A percentile compares a stretch with the other conserved stretches of the same genome.
These are phyloP conservation scores for Pungitius pungitius DNA, from an alignment of 2,113 vertebrate genomes.

Conservation along the genomic window DNA sequence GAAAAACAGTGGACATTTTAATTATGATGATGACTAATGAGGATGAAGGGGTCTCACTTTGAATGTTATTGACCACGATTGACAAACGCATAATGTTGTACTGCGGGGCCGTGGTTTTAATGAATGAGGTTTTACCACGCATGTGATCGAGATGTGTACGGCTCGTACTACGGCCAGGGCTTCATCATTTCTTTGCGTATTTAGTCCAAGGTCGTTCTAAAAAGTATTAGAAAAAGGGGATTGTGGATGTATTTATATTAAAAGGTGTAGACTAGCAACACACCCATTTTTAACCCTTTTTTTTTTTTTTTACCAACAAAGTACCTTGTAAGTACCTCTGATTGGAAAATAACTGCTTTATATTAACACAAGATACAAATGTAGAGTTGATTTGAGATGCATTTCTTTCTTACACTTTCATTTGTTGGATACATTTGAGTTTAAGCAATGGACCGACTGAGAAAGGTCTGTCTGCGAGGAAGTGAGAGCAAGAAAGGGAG, in stretches of 20 bases:
- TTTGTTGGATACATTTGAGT: slow-evolving; percentile 13
- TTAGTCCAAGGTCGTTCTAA: neutral
- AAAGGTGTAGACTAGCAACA: neutral
- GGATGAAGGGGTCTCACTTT: no score
- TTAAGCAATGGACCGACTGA: slow-evolving; percentile 24
- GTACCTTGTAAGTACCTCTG: neutral
- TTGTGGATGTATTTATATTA: no score
- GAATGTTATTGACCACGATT: no score
- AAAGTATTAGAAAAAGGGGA: no score
- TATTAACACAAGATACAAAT: neutral
- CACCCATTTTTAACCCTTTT: neutral
- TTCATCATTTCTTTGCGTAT: no score
- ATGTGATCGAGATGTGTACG: no score
- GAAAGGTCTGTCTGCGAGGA: slow-evolving; percentile 29
- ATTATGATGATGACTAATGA: no score
- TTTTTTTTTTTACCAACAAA: neutral
- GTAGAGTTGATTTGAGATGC: slow-evolving; percentile 4
- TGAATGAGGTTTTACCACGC: no score
- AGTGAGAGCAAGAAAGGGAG: slow-evolving; percentile 35
- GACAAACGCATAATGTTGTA: no score
- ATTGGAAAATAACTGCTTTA: neutral
- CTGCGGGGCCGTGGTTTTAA: no score
- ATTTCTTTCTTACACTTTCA: neutral
- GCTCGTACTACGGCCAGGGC: no score
- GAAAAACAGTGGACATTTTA: no score